A percentile compares a stretch with the other conserved stretches of the same genome.
phyloP scores from a whole-genome alignment of 1,140 invertebrate species.

The Alviniconcha marisindica region DNA sequence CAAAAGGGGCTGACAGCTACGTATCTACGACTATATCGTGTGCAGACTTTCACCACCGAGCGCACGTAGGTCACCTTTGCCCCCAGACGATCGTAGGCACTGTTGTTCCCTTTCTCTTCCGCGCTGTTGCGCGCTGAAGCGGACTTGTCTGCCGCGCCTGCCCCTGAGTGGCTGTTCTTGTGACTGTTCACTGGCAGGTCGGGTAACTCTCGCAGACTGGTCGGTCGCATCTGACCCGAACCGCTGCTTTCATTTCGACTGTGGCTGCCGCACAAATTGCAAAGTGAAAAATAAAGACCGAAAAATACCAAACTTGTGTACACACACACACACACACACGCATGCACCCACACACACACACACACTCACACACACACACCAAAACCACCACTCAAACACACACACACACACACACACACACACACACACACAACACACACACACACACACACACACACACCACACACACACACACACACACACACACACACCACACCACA shows the following conservation, averaged over 20 bases:
- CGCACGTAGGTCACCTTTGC: slow-evolving; percentile 23
- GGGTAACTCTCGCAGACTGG: slow-evolving; percentile 56
- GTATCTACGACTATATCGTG: too few relatives aligned
- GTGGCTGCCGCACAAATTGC: slow-evolving; percentile 36
- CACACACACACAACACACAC: too few relatives aligned
- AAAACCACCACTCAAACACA: too few relatives aligned
- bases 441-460: too few relatives aligned
- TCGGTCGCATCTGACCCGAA: slow-evolving; percentile 48
- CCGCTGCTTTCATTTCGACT: slow-evolving; percentile 49
- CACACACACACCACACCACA: too few relatives aligned
- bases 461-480: too few relatives aligned
- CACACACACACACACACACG: neutral
- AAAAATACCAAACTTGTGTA: too few relatives aligned
- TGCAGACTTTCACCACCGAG: too few relatives aligned
- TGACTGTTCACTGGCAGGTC: slow-evolving; percentile 47
- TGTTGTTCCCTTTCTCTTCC: slow-evolving; percentile 30
- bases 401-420: neutral
- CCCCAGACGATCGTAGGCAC: slow-evolving; percentile 61
- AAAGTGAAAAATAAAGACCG: slow-evolving; percentile 1
- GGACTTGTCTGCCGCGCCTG: slow-evolving; percentile 14
- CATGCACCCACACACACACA: neutral
- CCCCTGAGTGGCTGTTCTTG: slow-evolving; percentile 34
- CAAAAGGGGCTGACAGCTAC: too few relatives aligned
- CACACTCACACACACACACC: too few relatives aligned
- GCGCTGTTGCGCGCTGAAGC: neutral